Percentiles rank a stretch among this genome's conserved stretches.
phyloP scores from a whole-genome alignment of 2,888 invertebrate genomes.

The Nesidiocoris tenuis region DNA sequence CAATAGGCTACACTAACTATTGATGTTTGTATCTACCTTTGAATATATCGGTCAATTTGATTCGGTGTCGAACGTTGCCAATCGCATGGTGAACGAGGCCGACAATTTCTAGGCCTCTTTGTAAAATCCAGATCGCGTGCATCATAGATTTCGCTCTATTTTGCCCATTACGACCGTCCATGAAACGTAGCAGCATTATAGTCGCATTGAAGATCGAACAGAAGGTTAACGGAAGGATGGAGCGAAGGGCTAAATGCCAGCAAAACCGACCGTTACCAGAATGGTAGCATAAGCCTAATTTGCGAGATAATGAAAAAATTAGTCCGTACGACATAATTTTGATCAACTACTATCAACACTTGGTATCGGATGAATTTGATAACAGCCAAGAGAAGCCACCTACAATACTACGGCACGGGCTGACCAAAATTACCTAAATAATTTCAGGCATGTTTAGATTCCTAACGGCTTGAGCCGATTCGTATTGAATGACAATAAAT shows the following conservation, averaged over 20 bases:
- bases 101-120: background rate
- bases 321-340: slow-evolving; percentile 5
- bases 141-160: background rate
- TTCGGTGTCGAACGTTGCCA: background rate
- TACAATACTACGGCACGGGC: too few species aligned
- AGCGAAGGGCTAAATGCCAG: background rate
- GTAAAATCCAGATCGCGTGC: background rate
- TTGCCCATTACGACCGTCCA: background rate
- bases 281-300: slow-evolving; percentile 6
- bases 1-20: too few species aligned
- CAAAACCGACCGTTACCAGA: background rate
- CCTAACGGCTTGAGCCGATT: too few species aligned
- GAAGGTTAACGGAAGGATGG: background rate
- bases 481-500: too few species aligned
- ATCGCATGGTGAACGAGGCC: background rate
- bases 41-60: background rate
- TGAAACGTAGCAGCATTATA: background rate
- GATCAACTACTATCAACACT: too few species aligned
- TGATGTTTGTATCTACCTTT: too few species aligned
- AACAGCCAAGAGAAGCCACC: too few species aligned
- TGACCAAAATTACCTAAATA: too few species aligned
- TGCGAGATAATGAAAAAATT: background rate
- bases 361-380: too few species aligned
- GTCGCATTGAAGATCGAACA: background rate
- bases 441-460: too few species aligned